These are phyloP conservation scores for Helicorthomorpha holstii DNA, from an alignment of 1,140 invertebrate species.

Conservation along the genomic window DNA sequence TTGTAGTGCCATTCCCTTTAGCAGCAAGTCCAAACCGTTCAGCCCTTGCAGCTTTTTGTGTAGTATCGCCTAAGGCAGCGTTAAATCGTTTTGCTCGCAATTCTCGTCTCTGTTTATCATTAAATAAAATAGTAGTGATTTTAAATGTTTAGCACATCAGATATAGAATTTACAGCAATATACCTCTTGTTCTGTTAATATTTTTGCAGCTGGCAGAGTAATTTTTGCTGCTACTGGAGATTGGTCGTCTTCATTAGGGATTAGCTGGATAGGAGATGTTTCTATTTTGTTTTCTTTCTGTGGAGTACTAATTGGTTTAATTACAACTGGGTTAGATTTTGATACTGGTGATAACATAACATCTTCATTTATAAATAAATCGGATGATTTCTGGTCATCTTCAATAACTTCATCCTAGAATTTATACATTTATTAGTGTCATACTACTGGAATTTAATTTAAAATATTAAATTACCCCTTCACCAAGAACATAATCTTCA, in stretches of 20 bases:
- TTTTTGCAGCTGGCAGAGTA: background rate
- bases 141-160: background rate
- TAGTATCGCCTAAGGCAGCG: background rate
- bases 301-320: background rate
- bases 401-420: background rate
- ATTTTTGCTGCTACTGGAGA: too few relatives aligned
- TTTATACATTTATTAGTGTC: background rate
- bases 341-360: background rate
- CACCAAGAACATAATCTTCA: background rate
- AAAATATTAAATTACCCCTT: background rate
- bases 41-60: background rate
- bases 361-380: background rate
- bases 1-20: background rate
- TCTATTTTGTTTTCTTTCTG: background rate
- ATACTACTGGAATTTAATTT: background rate
- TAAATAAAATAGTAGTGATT: background rate
- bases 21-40: background rate
- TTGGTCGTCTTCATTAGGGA: too few relatives aligned
- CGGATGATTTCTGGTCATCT: background rate
- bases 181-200: background rate
- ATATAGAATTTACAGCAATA: background rate
- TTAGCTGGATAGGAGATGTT: background rate
- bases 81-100: conserved; percentile 1
- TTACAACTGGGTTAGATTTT: background rate
- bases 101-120: background rate